Conservation (phyloP, 2,888 invertebrate genomes). For the Palloptera scutellata region DNA sequence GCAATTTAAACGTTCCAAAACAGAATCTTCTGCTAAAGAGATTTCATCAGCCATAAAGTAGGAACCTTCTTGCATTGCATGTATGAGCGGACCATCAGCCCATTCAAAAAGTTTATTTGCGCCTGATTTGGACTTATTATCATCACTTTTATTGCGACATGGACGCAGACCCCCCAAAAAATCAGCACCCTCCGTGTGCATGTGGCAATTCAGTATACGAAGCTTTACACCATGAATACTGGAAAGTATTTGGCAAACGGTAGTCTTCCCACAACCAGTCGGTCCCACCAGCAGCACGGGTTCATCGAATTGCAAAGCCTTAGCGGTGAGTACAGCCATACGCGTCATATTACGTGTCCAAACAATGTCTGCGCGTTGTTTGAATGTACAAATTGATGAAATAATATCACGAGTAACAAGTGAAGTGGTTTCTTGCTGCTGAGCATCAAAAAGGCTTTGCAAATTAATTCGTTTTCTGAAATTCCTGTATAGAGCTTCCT, state of each 20-base stretch:
- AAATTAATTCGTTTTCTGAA: constrained; percentile 80
- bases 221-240: constrained; percentile 73
- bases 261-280: constrained; percentile 98
- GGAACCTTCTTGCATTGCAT: constrained; percentile 86
- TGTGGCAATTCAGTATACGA: constrained; percentile 93
- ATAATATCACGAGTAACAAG: constrained; percentile 78
- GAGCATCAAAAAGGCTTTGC: constrained; percentile 75
- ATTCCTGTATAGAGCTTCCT: constrained; percentile 78
- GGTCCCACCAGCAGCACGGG: constrained; percentile 96
- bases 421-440: constrained; percentile 67
- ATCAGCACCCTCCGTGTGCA: constrained; percentile 98
- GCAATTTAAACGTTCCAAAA: constrained; percentile 95
- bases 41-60: constrained; percentile 98
- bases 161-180: constrained; percentile 96
- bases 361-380: constrained; percentile 77
- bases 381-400: constrained; percentile 70
- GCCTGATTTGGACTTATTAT: constrained; percentile 40
- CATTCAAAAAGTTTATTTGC: constrained; percentile 85
- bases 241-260: constrained; percentile 89
- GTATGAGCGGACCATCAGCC: constrained; percentile 95
- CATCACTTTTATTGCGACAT: constrained; percentile 67
- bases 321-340: constrained; percentile 78
- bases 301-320: constrained; percentile 90
- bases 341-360: constrained; percentile 94
- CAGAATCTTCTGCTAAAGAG: constrained; percentile 97